Conservation (phyloP, 2,113 vertebrate species). For the Sapajus apella region DNA sequence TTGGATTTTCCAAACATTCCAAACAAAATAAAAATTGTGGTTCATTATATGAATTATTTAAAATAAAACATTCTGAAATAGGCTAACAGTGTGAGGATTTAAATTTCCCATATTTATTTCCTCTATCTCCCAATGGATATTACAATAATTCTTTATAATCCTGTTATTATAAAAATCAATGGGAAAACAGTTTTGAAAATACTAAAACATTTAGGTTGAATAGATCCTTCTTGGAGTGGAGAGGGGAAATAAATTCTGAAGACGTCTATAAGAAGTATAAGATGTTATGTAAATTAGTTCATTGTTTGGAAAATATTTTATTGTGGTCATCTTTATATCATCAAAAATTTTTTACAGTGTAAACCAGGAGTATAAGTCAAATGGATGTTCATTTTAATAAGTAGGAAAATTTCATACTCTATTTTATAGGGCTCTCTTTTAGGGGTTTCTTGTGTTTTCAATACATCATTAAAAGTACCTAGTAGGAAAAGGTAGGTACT, state of each 20-base stretch:
- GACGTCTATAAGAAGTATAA: neutral
- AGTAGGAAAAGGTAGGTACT: neutral
- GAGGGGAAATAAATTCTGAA: neutral
- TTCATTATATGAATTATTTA: neutral
- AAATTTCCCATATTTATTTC: neutral
- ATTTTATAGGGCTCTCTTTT: neutral
- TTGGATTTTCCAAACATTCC: neutral
- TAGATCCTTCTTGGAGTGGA: neutral
- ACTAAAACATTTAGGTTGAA: neutral
- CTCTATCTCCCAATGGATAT: neutral
- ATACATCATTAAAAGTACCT: neutral
- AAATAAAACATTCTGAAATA: constrained; percentile 18
- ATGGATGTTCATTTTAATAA: neutral
- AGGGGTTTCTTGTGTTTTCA: neutral
- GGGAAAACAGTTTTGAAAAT: neutral
- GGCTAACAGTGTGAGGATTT: neutral
- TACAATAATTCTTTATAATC: neutral
- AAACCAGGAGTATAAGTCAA: neutral
- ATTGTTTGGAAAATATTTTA: constrained; percentile 31
- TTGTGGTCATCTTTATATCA: neutral
- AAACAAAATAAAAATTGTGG: neutral
- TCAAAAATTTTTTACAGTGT: neutral
- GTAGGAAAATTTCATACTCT: neutral
- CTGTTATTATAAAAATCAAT: neutral
- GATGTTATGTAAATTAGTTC: neutral